Evolutionary conservation across 2,797 vertebrate genomes (phyloP).

Genomic region (Squalus acanthias): DNA sequence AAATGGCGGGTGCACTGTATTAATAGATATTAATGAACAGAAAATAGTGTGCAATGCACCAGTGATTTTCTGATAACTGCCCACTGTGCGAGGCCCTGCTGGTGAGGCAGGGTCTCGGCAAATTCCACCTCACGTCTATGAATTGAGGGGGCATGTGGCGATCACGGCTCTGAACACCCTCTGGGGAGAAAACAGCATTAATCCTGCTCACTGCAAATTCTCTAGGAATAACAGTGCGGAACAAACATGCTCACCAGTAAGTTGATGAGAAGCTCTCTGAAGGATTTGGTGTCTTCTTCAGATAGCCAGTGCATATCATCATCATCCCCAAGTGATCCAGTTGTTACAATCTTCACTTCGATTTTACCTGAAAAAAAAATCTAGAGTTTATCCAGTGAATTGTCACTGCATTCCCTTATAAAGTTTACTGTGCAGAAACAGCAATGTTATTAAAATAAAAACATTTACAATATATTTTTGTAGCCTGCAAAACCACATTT

Average conservation of each 20-base stretch:
- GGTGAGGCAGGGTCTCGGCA: neutral
- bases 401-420: neutral
- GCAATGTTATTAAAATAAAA: neutral
- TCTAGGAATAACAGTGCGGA: no score
- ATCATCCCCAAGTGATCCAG: constrained; percentile 65
- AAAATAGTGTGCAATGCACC: neutral
- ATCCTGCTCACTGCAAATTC: neutral
- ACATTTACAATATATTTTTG: neutral
- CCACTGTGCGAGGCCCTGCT: neutral
- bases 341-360: constrained; percentile 83
- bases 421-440: neutral
- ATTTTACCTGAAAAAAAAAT: constrained; percentile 74
- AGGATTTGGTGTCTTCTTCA: constrained; percentile 85
- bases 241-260: constrained; percentile 70
- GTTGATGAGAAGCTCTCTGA: constrained; percentile 88
- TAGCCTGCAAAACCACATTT: neutral
- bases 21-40: neutral
- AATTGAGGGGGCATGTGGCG: neutral
- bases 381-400: neutral
- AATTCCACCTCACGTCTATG: neutral
- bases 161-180: neutral
- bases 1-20: neutral
- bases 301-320: constrained; percentile 82
- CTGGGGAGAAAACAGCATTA: neutral
- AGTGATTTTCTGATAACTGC: neutral